Conservation (phyloP, 2,888 invertebrate genomes). For the Pseudoips prasinana region DNA sequence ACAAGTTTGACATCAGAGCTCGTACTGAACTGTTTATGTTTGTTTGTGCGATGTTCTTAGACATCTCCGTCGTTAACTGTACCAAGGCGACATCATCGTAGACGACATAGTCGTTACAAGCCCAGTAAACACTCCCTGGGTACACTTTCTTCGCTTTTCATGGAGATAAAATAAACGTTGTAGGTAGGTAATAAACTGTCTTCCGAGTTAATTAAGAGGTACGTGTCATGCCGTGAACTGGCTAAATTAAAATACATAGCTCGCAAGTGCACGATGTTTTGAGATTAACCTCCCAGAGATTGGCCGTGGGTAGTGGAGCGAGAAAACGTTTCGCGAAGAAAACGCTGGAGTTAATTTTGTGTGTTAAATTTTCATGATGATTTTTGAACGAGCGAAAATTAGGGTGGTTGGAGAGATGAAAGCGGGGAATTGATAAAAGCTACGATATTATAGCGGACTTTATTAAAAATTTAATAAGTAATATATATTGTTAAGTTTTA, state of each 20-base stretch:
- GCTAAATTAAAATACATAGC: constrained; percentile 45
- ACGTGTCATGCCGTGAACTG: constrained; percentile 38
- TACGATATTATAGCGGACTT: no score
- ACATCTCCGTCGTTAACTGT: neutral
- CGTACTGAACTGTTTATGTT: no score
- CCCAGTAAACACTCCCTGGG: constrained; percentile 23
- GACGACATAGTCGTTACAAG: constrained; percentile 6
- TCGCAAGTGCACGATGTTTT: constrained; percentile 33
- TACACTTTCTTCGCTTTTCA: constrained; percentile 27
- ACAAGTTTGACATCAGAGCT: no score
- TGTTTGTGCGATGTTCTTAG: no score
- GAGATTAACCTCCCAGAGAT: constrained; percentile 35
- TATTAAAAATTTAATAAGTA: no score
- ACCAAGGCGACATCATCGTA: constrained; percentile 9
- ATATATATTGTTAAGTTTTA: no score
- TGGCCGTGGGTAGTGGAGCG: constrained; percentile 25
- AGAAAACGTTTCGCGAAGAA: constrained; percentile 23
- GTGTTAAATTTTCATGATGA: constrained; percentile 30
- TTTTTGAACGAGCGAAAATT: constrained; percentile 22
- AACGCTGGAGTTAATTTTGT: constrained; percentile 25
- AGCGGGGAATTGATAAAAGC: constrained; percentile 14
- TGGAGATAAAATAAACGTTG: constrained; percentile 39
- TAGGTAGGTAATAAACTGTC: constrained; percentile 40
- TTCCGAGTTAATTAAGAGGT: constrained; percentile 48
- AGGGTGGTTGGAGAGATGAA: no score